A percentile compares a stretch with the other conserved stretches of the same genome.
phyloP scores from a whole-genome alignment of 2,888 invertebrate genomes.

The Erebia ligea region DNA sequence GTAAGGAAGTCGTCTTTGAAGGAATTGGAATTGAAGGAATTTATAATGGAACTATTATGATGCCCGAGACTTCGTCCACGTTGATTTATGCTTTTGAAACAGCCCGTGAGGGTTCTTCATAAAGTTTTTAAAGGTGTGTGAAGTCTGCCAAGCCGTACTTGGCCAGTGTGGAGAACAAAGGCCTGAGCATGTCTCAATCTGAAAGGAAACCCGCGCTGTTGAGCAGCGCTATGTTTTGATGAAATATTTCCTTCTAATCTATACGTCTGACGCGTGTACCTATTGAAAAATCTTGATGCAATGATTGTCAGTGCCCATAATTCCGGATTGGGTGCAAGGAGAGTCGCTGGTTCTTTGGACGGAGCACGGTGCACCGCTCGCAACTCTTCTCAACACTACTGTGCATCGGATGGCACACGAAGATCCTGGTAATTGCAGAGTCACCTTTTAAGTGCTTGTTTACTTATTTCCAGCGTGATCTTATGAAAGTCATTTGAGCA shows the following conservation, averaged over 20 bases:
- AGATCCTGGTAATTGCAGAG: constrained; percentile 43
- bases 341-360: constrained; percentile 58
- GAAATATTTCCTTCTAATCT: background rate
- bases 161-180: too few relatives aligned
- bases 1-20: constrained; percentile 73
- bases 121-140: too few relatives aligned
- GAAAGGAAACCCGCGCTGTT: too few relatives aligned
- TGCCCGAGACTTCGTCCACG: too few relatives aligned
- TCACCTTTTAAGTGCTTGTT: background rate
- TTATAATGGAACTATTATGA: background rate
- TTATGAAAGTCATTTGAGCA: background rate
- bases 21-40: background rate
- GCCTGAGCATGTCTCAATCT: too few relatives aligned
- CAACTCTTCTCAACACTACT: constrained; percentile 64
- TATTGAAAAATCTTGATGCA: background rate
- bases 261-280: background rate
- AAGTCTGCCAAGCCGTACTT: too few relatives aligned
- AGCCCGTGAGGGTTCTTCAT: too few relatives aligned
- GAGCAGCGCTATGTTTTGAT: too few relatives aligned
- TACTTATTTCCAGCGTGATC: background rate
- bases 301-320: constrained; percentile 66
- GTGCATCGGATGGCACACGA: constrained; percentile 49
- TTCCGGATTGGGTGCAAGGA: constrained; percentile 68
- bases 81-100: too few relatives aligned
- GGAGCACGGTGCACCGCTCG: constrained; percentile 60